Conservation (phyloP, 2,113 vertebrate species). For the Pedionomus torquatus region DNA sequence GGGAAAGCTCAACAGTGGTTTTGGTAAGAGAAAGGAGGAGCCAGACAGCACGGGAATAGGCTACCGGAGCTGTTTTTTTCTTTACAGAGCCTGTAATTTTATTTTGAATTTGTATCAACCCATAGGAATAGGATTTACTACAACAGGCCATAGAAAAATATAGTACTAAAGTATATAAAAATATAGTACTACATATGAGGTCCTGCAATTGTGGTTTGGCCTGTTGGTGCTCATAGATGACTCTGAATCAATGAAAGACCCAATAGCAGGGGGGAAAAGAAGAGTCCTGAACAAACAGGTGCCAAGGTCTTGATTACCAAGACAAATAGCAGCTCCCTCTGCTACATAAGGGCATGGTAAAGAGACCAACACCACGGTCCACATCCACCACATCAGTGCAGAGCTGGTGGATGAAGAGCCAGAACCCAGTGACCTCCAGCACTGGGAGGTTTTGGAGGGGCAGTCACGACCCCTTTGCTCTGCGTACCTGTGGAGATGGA, state of each 20-base stretch:
- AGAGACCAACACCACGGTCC: no score
- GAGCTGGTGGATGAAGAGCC: background rate
- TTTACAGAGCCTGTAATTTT: background rate
- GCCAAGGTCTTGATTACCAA: background rate
- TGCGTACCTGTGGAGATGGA: background rate
- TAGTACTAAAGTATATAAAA: background rate
- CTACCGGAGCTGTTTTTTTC: no score
- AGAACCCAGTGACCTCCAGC: background rate
- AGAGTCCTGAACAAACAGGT: accelerated
- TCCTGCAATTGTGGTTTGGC: background rate
- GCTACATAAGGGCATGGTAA: background rate
- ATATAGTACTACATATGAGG: background rate
- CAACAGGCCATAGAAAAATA: background rate
- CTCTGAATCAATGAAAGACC: background rate
- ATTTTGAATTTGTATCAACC: background rate
- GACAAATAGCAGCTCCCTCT: background rate
- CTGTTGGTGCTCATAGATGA: background rate
- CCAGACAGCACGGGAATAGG: background rate
- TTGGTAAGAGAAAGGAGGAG: background rate
- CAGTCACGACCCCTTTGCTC: background rate
- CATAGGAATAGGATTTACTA: background rate
- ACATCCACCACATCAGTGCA: accelerated
- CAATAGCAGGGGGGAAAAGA: no score
- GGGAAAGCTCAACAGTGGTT: background rate
- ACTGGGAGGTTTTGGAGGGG: background rate